Percentiles rank a stretch among this genome's conserved stretches.
phyloP scores from a whole-genome alignment of 2,888 invertebrate species.

The Griposia aprilina region DNA sequence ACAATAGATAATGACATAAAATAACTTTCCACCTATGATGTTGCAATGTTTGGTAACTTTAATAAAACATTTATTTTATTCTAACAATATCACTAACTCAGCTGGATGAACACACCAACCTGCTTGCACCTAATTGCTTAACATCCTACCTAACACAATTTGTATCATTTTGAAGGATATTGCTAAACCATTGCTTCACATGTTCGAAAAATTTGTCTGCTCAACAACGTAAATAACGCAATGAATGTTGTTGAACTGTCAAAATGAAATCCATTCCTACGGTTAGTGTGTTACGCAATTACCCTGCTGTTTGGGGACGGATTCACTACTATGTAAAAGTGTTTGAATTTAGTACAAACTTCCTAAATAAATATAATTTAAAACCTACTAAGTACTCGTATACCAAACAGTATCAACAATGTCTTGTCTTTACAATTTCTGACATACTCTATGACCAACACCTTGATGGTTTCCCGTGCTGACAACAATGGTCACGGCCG shows the following conservation, averaged over 20 bases:
- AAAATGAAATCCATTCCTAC: too few species aligned
- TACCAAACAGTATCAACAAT: neutral
- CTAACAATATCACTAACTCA: neutral
- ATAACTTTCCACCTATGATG: neutral
- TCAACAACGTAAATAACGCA: too few species aligned
- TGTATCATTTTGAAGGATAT: too few species aligned
- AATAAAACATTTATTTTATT: neutral
- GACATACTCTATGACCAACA: constrained; percentile 64
- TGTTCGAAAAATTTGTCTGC: too few species aligned
- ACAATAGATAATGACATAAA: neutral
- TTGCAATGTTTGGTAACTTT: neutral
- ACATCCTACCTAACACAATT: too few species aligned
- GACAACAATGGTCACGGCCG: constrained; percentile 80
- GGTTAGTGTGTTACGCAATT: too few species aligned
- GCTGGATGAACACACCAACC: neutral
- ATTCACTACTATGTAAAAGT: neutral
- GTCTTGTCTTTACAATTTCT: constrained; percentile 27
- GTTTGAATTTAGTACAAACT: too few species aligned
- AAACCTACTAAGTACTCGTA: neutral
- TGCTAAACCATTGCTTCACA: too few species aligned
- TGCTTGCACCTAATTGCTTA: too few species aligned
- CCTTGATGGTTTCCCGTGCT: constrained; percentile 82
- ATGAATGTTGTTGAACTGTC: too few species aligned
- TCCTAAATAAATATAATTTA: neutral
- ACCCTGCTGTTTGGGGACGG: too few species aligned